A percentile compares a stretch with the other conserved stretches of the same genome.
phyloP scores from a whole-genome alignment of 2,797 vertebrate species.

The Margarornis squamiger region DNA sequence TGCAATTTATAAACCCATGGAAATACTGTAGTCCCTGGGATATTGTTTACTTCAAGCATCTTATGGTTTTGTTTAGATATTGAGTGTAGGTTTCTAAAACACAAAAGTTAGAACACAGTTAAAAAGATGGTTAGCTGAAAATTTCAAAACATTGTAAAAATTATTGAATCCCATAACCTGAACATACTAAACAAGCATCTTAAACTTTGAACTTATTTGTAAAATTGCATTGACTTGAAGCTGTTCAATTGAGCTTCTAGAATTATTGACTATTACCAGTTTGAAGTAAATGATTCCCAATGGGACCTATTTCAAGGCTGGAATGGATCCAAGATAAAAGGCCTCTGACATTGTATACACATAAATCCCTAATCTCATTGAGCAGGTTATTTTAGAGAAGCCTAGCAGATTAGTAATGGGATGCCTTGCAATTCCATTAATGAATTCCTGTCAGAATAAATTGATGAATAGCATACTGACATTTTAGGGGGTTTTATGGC shows the following conservation, averaged over 20 bases:
- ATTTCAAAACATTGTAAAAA: not conserved
- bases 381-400: conserved; percentile 73
- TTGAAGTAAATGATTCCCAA: conserved; percentile 78
- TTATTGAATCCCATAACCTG: not conserved
- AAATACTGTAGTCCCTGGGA: not conserved
- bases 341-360: conserved; percentile 72
- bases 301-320: conserved; percentile 74
- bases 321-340: conserved; percentile 73
- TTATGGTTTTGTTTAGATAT: not conserved
- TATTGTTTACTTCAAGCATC: not conserved
- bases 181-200: not conserved
- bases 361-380: conserved; percentile 83
- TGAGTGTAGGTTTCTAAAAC: not conserved
- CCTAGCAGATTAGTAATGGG: conserved; percentile 71
- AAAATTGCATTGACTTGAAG: conserved; percentile 65
- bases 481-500: conserved; percentile 40
- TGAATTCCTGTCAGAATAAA: conserved; percentile 71
- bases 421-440: conserved; percentile 71
- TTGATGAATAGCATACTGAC: conserved; percentile 60
- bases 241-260: conserved; percentile 48
- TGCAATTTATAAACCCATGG: not conserved
- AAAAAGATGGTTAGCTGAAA: not conserved
- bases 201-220: conserved; percentile 25
- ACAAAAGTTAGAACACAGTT: not conserved
- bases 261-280: conserved; percentile 81